A percentile compares a stretch with the other conserved stretches of the same genome.
Conservation (phyloP, 2,113 vertebrate genomes). For the Cyrtonyx montezumae region DNA sequence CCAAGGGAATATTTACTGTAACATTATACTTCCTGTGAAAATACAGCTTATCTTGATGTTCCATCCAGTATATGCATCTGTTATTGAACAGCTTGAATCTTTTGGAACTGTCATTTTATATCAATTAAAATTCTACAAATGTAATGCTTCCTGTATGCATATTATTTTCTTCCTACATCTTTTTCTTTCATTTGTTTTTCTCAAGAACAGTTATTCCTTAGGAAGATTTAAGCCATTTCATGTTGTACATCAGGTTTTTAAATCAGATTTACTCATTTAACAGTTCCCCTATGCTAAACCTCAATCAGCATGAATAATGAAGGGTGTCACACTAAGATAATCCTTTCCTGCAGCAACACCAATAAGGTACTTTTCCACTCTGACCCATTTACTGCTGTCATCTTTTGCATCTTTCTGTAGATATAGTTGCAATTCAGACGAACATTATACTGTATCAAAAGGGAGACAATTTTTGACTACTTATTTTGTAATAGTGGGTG, state of each 20-base stretch:
- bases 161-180: background rate
- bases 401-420: background rate
- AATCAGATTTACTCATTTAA: slow-evolving; percentile 20
- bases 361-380: background rate
- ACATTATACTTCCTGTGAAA: background rate
- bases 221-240: slow-evolving; percentile 1
- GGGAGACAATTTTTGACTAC: background rate
- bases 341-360: background rate
- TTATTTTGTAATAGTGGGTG: background rate
- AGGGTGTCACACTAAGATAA: background rate
- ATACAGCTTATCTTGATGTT: background rate
- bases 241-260: slow-evolving; percentile 25
- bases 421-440: background rate
- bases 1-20: background rate
- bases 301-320: slow-evolving; percentile 40
- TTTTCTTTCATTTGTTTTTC: background rate
- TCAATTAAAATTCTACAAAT: background rate
- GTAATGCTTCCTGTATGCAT: background rate
- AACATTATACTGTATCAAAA: background rate
- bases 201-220: slow-evolving; percentile 15
- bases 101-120: background rate
- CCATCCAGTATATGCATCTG: background rate
- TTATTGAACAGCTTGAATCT: background rate
- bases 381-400: slow-evolving; percentile 11
- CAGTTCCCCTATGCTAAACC: background rate